Percentiles rank a stretch among this genome's conserved stretches.
These are phyloP conservation scores for Cynaeus angustus DNA, from an alignment of 2,888 invertebrate species.

Conservation along the genomic window DNA sequence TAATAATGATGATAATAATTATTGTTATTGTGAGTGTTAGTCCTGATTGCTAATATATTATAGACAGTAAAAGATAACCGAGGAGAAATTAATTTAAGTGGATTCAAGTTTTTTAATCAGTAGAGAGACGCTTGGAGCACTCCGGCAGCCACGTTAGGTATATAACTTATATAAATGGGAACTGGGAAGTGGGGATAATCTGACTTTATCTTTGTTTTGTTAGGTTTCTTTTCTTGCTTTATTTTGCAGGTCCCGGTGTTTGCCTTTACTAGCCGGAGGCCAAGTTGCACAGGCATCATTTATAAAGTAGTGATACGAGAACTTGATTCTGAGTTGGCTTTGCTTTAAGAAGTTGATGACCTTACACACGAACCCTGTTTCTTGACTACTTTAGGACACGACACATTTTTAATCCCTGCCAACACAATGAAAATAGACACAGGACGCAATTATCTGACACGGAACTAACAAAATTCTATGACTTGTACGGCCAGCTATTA, in stretches of 20 bases:
- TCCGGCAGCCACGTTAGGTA: constrained; percentile 52
- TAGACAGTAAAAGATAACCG: constrained; percentile 31
- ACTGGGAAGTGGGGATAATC: constrained; percentile 67
- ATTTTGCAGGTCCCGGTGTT: constrained; percentile 71
- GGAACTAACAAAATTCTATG: constrained; percentile 34
- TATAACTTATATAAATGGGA: constrained; percentile 54
- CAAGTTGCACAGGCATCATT: constrained; percentile 69
- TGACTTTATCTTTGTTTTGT: constrained; percentile 70
- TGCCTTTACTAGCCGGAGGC: constrained; percentile 68
- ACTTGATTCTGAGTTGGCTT: constrained; percentile 70
- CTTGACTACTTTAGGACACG: constrained; percentile 51
- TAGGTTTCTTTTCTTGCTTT: constrained; percentile 68
- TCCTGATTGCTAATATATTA: constrained; percentile 34
- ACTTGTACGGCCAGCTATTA: too few species aligned
- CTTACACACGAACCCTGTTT: constrained; percentile 66
- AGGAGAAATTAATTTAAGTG: constrained; percentile 43
- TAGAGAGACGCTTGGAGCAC: constrained; percentile 43
- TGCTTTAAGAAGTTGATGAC: constrained; percentile 71
- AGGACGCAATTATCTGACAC: constrained; percentile 24
- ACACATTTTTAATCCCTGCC: constrained; percentile 47
- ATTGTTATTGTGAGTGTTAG: constrained; percentile 35
- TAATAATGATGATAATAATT: constrained; percentile 33
- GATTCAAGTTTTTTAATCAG: constrained; percentile 35
- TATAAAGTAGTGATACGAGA: constrained; percentile 71
- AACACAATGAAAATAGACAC: constrained; percentile 45